Base-by-base conservation (phyloP, 2,797 vertebrate species). In the Phoeniculus purpureus region DNA sequence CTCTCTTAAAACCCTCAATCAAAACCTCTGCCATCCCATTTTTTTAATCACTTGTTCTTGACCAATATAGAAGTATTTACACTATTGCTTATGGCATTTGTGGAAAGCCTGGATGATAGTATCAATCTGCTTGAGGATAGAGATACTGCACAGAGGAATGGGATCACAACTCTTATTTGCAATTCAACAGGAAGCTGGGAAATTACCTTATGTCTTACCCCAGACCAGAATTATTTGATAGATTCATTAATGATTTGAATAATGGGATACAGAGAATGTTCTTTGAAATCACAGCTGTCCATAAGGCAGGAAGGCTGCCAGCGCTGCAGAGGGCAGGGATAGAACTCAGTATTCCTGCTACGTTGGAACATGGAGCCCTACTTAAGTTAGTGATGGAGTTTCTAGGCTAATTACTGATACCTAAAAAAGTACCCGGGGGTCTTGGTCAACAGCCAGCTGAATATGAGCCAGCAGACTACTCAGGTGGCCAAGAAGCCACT, bases 361-460 rank as follows among this genome's bases (percentile, higher is more conserved):
- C 75, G 68, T 22, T 68, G 56, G 43, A 91, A 81, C 17, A 31
- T 4, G 5, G 6, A 9, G 5, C 67, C 14, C 55, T 70, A 34
- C 43, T 34, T 71, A 51, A 60, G 8, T 55, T 23, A 82, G 23
- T 58, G 23, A 47, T 2, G 8, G 16, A 68, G 9, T 26, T 10
- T 34, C 3, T 31, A 40, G 10, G 9, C 26, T 72, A 54, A 81
- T 75, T 67, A 21, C 62, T 81, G 15, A 48, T 2, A 51, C 16
- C 43, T 43, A 43, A 43, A 43, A 43, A 43, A 43, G 43, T 14
- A 43, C 43, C 43, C 14, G 43, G 43, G 43, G 16, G 43, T 52
- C 15, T 3, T 70, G 20, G 15, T 11, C 0, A 1, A n/a, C 9
- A 40, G 21, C 5, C 1, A 0, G 22, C 18, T 45, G 25, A 31